Evolutionary conservation across 1,140 invertebrate genomes (phyloP), one percentile per base, ranked within the genome.

Genomic region (Epicauta chinensis): DNA sequence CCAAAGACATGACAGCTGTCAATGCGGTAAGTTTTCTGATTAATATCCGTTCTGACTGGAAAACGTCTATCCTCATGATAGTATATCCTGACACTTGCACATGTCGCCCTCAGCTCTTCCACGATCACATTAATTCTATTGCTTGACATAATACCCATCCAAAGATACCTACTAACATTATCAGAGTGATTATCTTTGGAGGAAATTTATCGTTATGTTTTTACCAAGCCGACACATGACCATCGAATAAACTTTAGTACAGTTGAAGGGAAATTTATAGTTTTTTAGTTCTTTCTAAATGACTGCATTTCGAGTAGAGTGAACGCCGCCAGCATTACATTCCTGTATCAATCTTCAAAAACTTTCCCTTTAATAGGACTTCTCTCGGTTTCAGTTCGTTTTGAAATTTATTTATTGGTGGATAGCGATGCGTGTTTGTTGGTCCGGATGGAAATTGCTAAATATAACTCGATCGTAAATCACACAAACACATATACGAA

Each of bases 1-100:
- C 64, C 47, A 68, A 68, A 56, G 66, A 68, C 55, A 68, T 68
- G 66, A 66, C 64, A 62, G 61, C 66, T 50, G 64, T 68, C 58
- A 68, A 68, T 65, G 59, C 66, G 63, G 66, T 68, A 59, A 68
- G 66, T 63, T 46, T 49, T 32, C 37, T 53, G 42, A 53, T 53
- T 53, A 53, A 53, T 53, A 46, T 45, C 43, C 40, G 10, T 23
- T 23, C 23, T 23, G 7, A 7, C 2, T 23, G 4, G 23, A 23
- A 23, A 13, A 9, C 12, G 13, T 38, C 34, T 14, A 16, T 23
- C 36, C 14, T 14, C 14, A 16, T 14, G 12, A 23, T 7, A 23
- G 23, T 23, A 23, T 7, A 23, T 23, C 23, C 23, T 40, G 46
- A 49, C 46, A 49, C 29, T 39, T 49, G 46, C 37, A 40, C 46